Evolutionary conservation across 2,797 vertebrate species (phyloP), one percentile per base, ranked within the genome.

Genomic region (Acridotheres tristis): DNA sequence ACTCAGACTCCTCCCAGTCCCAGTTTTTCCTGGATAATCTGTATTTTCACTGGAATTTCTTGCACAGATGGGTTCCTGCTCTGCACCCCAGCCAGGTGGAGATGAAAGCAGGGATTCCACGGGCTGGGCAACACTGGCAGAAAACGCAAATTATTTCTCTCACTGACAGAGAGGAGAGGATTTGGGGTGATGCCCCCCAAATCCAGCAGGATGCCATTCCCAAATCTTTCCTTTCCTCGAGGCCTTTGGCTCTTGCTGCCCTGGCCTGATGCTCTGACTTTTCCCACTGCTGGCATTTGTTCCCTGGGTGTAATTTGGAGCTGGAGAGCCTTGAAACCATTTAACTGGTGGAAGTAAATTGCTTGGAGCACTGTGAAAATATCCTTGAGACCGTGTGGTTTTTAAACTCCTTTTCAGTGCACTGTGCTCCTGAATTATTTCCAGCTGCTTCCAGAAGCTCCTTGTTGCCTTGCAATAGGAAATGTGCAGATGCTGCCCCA

Each of bases 261-360:
- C 93, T 94, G 94, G 95, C 96, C 95, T 96, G 95, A 83, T 95
- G 93, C 63, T 79, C 72, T 79, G 89, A 87, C 80, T 97, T 97
- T 96, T 88, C 96, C 96, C 91, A 38, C 94, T 90, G 83, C 75
- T 97, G 96, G 91, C 96, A 89, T 95, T 93, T 94, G 53, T 80
- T 93, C 94, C 94, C 76, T 90, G 88, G 91, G 69, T 97, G 95
- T 95, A 97, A 97, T 98, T 98, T 96, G 91, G 94, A 96, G 94
- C 97, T 97, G 97, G 96, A 97, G 97, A 97, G 97, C 98, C 98
- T 98, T 98, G 98, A 98, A 98, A 97, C 96, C 97, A 97, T 98
- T 98, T 98, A 96, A 96, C 95, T 97, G 90, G 97, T 95, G 96
- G 97, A 96, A 98, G 97, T 98, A 97, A 98, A 97, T 97, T 98